Base-by-base conservation (phyloP, 2,888 invertebrate genomes). In the Seira musarum region DNA sequence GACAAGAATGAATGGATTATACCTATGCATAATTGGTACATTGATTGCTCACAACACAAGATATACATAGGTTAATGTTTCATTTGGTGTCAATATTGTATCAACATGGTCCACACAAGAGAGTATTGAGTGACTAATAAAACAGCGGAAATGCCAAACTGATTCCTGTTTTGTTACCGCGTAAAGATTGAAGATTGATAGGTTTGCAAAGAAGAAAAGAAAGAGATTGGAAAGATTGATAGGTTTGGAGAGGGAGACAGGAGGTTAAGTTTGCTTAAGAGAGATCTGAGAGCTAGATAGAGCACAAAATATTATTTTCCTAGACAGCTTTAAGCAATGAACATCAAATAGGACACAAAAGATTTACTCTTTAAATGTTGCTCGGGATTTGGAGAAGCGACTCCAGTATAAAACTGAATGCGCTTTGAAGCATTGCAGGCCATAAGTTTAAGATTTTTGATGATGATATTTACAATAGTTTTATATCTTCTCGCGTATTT, bases 191-290 rank as follows among this genome's bases (percentile, higher is more conserved):
- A 60, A 68, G 72, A 72, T 79, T 63, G 63, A 63, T 17, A 63
- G 63, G 40, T 40, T 40, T 40, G 72, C 71, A 72, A 53, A 72
- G 40, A 57, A 25, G 57, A 10, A 35, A 79, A 25, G 68, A 73
- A 68, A 74, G 74, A 80, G 80, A 80, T 73, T 40, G 53, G 69
- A 30, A 69, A 73, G 73, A 73, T 72, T 72, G 74, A 74, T 74
- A 65, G 69, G 49, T 22, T 30, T 63, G 66, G 46, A 19, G 57
- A 65, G 73, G 21, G n/a, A 57, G 24, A 66, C 40, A 35, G 21
- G 22, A 19, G 21, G 22, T n/a, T 63, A 60, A 63, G 69, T 22
- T 1, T 19, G 40, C 22, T 19, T 57, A 35, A 61, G 68, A 67
- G 24, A 53, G 53, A 72, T 35, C 63, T 22, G 49, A 79, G 40